Evolutionary conservation across 2,113 vertebrate species (phyloP).

Genomic region (Polypterus senegalus): DNA sequence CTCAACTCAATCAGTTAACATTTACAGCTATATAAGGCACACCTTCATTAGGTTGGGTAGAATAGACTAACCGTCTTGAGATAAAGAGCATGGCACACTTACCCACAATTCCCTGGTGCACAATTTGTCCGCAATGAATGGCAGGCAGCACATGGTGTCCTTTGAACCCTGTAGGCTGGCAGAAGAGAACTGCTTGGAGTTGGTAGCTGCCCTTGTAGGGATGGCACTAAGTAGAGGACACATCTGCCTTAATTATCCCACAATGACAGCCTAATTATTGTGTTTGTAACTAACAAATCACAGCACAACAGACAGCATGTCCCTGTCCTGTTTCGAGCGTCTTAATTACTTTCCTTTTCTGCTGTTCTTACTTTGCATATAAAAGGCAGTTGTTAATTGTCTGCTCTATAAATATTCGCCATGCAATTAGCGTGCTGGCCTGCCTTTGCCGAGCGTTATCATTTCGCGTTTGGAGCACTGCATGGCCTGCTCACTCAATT

Average conservation of each 20-base stretch:
- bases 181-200: slow-evolving; percentile 32
- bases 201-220: slow-evolving; percentile 38
- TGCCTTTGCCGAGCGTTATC: slow-evolving; percentile 58
- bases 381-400: slow-evolving; percentile 67
- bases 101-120: not conserved
- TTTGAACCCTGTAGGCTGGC: slow-evolving; percentile 28
- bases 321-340: slow-evolving; percentile 68
- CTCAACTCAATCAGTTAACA: slow-evolving; percentile 23
- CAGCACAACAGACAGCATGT: slow-evolving; percentile 68
- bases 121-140: slow-evolving; percentile 24
- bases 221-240: slow-evolving; percentile 56
- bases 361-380: slow-evolving; percentile 67
- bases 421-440: slow-evolving; percentile 65
- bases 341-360: slow-evolving; percentile 61
- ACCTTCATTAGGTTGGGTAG: slow-evolving; percentile 31
- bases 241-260: slow-evolving; percentile 64
- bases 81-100: slow-evolving; percentile 17
- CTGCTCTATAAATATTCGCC: slow-evolving; percentile 67
- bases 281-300: slow-evolving; percentile 70
- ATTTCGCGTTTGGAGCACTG: slow-evolving; percentile 47
- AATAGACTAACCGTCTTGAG: slow-evolving; percentile 48
- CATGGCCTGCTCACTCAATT: slow-evolving; percentile 48
- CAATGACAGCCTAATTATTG: slow-evolving; percentile 69
- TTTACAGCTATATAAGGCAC: slow-evolving; percentile 11
- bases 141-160: slow-evolving; percentile 28